phyloP scores from a whole-genome alignment of 2,113 vertebrate genomes.

The Dolichallabes microphthalmus region DNA sequence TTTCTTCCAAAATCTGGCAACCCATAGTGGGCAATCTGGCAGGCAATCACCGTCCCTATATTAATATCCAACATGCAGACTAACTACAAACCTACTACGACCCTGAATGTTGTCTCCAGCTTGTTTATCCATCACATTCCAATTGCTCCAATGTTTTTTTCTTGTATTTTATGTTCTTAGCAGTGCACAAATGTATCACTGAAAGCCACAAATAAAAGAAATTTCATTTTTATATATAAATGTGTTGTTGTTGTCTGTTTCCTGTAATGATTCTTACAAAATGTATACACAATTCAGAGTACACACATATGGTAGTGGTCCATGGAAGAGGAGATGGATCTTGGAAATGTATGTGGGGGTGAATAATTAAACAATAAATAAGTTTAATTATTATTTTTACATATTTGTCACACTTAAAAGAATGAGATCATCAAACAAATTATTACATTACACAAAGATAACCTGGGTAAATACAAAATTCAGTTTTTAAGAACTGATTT shows the following conservation, averaged over 20 bases:
- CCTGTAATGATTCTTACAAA: neutral
- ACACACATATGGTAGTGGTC: neutral
- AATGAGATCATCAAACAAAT: too few species aligned
- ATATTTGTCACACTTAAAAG: too few species aligned
- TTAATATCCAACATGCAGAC: neutral
- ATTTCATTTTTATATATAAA: conserved; percentile 54
- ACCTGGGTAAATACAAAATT: too few species aligned
- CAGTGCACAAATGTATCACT: conserved; percentile 49
- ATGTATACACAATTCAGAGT: neutral
- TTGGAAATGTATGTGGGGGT: neutral
- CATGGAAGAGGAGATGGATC: neutral
- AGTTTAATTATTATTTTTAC: neutral
- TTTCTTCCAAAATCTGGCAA: conserved; percentile 6
- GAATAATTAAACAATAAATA: neutral
- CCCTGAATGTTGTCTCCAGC: conserved; percentile 14
- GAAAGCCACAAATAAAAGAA: conserved; percentile 52
- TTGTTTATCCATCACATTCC: conserved; percentile 36
- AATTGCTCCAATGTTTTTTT: neutral
- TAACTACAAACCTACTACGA: neutral
- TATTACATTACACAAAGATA: too few species aligned
- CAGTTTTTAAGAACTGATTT: too few species aligned
- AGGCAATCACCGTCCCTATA: neutral
- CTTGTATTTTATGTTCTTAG: conserved; percentile 25
- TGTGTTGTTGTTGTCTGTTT: conserved; percentile 8
- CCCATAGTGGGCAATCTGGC: neutral